Conservation (phyloP, 2,888 invertebrate genomes). For the Agrotis segetum region DNA sequence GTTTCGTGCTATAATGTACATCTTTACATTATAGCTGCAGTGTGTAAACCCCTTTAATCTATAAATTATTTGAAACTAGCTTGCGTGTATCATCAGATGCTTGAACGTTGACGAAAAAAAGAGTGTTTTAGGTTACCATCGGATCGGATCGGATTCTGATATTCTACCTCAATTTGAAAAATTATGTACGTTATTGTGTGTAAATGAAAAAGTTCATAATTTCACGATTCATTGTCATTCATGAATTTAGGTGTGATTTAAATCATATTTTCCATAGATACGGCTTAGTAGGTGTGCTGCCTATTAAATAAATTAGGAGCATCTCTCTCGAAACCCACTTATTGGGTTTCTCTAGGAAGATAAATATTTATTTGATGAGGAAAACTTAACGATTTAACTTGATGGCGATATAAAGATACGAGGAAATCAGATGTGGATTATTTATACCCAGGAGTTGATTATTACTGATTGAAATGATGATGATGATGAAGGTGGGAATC, state of each 20-base stretch:
- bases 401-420: slow-evolving; percentile 6
- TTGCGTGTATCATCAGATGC: no score
- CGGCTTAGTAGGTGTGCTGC: not conserved
- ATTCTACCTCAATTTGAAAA: no score
- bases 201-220: not conserved
- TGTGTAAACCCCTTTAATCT: no score
- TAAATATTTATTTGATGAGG: slow-evolving; percentile 8
- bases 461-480: no score
- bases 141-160: no score
- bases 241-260: not conserved
- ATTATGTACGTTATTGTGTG: not conserved
- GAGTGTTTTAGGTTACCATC: no score
- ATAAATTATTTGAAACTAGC: no score
- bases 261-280: not conserved
- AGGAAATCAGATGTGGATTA: slow-evolving; percentile 1
- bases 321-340: not conserved
- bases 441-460: no score
- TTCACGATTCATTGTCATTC: not conserved
- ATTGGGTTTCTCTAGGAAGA: not conserved
- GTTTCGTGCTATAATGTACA: no score
- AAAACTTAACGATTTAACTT: slow-evolving; percentile 10
- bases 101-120: no score
- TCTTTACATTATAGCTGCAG: no score
- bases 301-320: not conserved
- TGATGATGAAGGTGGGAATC: not conserved